phyloP scores from a whole-genome alignment of 2,888 invertebrate genomes.

The Ormyrus nitidulus region DNA sequence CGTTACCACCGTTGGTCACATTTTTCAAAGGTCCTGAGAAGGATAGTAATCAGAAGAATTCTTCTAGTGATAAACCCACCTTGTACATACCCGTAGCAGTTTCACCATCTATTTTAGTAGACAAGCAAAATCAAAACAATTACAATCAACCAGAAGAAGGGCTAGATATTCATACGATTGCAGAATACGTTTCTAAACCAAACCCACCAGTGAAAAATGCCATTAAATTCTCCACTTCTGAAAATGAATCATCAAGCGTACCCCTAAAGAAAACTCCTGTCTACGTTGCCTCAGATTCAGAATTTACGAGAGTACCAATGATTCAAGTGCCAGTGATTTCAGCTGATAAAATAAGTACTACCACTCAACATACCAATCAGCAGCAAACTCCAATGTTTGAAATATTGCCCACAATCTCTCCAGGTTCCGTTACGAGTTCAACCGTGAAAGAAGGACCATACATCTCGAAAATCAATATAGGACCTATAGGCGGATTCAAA shows the following conservation, averaged over 20 bases:
- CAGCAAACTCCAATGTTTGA: constrained; percentile 66
- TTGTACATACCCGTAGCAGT: constrained; percentile 48
- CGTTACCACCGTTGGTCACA: constrained; percentile 11
- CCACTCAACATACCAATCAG: constrained; percentile 60
- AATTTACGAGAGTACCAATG: constrained; percentile 66
- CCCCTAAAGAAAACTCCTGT: constrained; percentile 9
- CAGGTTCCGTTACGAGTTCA: constrained; percentile 41
- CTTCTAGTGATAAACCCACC: constrained; percentile 47
- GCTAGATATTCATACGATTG: background rate
- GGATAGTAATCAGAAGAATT: constrained; percentile 6
- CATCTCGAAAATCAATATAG: constrained; percentile 31
- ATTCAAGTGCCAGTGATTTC: constrained; percentile 72
- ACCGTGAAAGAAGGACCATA: constrained; percentile 1
- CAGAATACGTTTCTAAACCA: constrained; percentile 1
- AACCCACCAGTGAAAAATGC: background rate
- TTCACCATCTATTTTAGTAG: constrained; percentile 30
- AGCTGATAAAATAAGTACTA: constrained; percentile 64
- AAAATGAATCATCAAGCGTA: background rate
- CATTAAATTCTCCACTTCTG: background rate
- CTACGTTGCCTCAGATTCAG: constrained; percentile 7
- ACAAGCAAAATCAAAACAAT: constrained; percentile 20
- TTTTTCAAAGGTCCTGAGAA: background rate
- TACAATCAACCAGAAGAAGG: background rate
- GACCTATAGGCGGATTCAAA: constrained; percentile 42
- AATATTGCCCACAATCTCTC: constrained; percentile 67